A percentile compares a stretch with the other conserved stretches of the same genome.
These are phyloP conservation scores for Lepilemur ruficaudatus DNA, from an alignment of 2,797 vertebrate genomes.

Conservation along the genomic window DNA sequence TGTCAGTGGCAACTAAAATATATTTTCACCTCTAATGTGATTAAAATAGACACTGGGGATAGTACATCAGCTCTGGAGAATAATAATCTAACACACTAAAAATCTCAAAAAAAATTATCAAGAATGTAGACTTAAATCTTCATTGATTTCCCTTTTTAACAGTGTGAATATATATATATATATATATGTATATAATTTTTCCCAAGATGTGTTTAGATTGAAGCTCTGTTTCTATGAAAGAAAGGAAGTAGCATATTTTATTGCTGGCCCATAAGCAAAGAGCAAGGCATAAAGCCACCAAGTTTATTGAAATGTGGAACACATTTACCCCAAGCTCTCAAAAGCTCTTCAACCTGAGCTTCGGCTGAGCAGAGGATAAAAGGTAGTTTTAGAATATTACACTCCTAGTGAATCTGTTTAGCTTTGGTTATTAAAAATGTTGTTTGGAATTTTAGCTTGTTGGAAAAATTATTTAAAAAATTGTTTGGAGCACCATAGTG, in stretches of 20 bases:
- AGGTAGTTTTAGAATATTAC: not conserved
- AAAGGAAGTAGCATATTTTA: conserved; percentile 16
- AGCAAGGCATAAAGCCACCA: conserved; percentile 32
- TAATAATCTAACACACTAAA: conserved; percentile 3
- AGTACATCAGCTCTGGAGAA: not conserved
- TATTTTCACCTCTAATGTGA: conserved; percentile 1
- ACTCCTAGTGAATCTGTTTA: not conserved
- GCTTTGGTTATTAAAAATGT: not conserved
- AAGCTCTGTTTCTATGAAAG: conserved; percentile 14
- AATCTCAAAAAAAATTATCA: not conserved
- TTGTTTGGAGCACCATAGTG: not conserved
- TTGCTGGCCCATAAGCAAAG: not conserved
- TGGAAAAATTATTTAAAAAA: not conserved
- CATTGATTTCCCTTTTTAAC: not conserved
- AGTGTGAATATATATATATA: too few species aligned
- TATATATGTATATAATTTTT: not conserved
- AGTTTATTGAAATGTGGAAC: conserved; percentile 37
- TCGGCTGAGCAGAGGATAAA: not conserved
- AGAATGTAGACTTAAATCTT: not conserved
- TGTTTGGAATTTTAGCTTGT: not conserved
- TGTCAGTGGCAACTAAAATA: conserved; percentile 14
- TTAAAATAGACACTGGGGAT: not conserved
- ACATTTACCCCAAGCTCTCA: conserved; percentile 33
- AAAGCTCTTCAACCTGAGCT: conserved; percentile 9
- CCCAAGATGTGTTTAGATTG: conserved; percentile 14